Evolutionary conservation across 2,113 vertebrate genomes (phyloP), one percentile per base, ranked within the genome.

Genomic region (Halichoeres trimaculatus): DNA sequence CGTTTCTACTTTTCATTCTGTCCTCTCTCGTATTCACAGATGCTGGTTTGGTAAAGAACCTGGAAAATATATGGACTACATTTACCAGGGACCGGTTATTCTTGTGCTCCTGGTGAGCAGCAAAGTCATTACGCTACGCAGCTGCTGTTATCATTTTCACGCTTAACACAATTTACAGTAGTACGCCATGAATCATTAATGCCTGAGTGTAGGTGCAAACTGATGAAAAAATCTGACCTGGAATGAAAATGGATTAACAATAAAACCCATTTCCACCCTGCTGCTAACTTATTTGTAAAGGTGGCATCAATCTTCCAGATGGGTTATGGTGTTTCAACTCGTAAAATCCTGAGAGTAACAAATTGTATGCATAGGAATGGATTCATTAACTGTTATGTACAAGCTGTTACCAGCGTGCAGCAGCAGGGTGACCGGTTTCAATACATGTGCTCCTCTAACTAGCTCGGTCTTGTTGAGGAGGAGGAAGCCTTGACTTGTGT

Each of bases 1-100:
- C 16, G 16, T 45, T n/a, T 0, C 36, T 11, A 10, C 30, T 62
- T 34, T 0, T 9, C 12, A 0, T 0, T 11, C 56, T 0, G 14
- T 76, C 72, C 20, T 69, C 11, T 52, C 24, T 5, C 76, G 10
- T 30, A 30, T 76, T 38, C 35, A 57, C 90, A 99, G 98, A 76
- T 99, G 98, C 92, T 99, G 98, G 98, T 98, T 99, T 93, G 98
- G 98, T 80, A 98, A 98, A 90, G 96, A 96, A 60, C 96, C 97
- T 0, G 98, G 97, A 0, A 97, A 99, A 86, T 96, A 97, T 0
- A 95, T 99, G 13, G 98, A 99, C 92, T 99, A 98, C 86, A 98
- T 99, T 85, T 99, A 98, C 78, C 98, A 99, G 90, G 98, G 97
- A 24, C 98, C 98, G 24, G 96, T 99, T 67, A 99, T 99, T 83